Evolutionary conservation across 2,888 invertebrate species (phyloP).

Genomic region (Lacanobia wlatinum): DNA sequence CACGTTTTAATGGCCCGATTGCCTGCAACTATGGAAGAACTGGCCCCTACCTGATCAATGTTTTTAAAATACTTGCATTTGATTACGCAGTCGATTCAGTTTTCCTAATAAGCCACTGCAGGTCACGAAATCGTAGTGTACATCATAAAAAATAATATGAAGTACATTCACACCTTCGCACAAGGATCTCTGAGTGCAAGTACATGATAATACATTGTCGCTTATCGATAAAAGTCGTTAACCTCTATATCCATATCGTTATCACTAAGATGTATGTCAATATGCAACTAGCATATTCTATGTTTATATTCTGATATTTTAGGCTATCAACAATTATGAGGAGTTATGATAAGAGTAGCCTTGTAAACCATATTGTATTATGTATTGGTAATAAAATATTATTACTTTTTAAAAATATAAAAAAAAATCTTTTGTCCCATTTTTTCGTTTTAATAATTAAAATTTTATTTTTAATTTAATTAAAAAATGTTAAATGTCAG

Average conservation of each 20-base stretch:
- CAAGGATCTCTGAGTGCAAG: constrained; percentile 8
- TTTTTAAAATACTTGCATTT: too few species aligned
- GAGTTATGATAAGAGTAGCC: constrained; percentile 53
- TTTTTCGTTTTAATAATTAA: too few species aligned
- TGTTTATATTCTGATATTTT: constrained; percentile 30
- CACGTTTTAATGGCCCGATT: too few species aligned
- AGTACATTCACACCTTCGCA: constrained; percentile 16
- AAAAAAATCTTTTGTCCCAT: too few species aligned
- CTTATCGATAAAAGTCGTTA: constrained; percentile 57
- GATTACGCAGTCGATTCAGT: too few species aligned
- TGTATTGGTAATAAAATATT: constrained; percentile 12
- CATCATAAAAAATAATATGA: too few species aligned
- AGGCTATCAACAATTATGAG: constrained; percentile 36
- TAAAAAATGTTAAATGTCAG: too few species aligned
- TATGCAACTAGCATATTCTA: constrained; percentile 46
- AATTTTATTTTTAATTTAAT: too few species aligned
- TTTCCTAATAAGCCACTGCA: too few species aligned
- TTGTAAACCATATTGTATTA: constrained; percentile 30
- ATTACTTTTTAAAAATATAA: neutral
- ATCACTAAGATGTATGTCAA: constrained; percentile 64
- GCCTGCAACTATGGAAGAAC: too few species aligned
- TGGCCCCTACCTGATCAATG: too few species aligned
- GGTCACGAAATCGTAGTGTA: too few species aligned
- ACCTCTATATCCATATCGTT: constrained; percentile 47
- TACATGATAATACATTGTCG: constrained; percentile 21